Evolutionary conservation across 2,888 invertebrate species (phyloP).

Genomic region (Tenthredo livida): DNA sequence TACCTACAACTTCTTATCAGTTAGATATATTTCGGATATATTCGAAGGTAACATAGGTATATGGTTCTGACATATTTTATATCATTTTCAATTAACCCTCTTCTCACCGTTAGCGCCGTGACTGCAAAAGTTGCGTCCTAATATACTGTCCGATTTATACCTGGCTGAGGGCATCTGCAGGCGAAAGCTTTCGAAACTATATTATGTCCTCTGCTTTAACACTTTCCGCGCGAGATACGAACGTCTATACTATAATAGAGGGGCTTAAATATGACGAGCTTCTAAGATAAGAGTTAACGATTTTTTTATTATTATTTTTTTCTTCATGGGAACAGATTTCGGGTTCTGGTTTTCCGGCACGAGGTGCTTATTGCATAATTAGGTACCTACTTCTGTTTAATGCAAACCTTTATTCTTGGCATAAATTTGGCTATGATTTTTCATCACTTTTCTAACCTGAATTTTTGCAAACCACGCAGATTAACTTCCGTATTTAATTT

Average conservation of each 20-base stretch:
- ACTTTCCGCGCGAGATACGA: neutral
- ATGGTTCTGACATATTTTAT: neutral
- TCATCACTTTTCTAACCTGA: neutral
- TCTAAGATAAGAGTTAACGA: neutral
- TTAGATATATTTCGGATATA: neutral
- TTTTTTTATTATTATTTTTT: neutral
- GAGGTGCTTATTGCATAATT: neutral
- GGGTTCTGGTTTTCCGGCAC: neutral
- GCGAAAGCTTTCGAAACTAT: neutral
- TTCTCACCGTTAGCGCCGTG: neutral
- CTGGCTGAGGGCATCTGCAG: neutral
- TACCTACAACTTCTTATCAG: neutral
- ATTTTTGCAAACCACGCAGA: constrained; percentile 3
- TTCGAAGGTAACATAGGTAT: neutral
- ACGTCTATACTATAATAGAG: neutral
- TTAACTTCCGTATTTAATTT: constrained; percentile 30
- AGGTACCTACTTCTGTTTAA: neutral
- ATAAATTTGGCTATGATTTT: constrained; percentile 13
- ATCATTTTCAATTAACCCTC: neutral
- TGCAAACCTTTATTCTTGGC: neutral
- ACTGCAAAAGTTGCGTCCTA: neutral
- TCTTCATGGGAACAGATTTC: neutral
- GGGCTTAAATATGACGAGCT: neutral
- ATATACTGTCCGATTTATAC: neutral
- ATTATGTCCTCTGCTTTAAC: neutral